These are phyloP conservation scores for Etheostoma perlongum DNA, from an alignment of 2,797 vertebrate species.

Conservation along the genomic window DNA sequence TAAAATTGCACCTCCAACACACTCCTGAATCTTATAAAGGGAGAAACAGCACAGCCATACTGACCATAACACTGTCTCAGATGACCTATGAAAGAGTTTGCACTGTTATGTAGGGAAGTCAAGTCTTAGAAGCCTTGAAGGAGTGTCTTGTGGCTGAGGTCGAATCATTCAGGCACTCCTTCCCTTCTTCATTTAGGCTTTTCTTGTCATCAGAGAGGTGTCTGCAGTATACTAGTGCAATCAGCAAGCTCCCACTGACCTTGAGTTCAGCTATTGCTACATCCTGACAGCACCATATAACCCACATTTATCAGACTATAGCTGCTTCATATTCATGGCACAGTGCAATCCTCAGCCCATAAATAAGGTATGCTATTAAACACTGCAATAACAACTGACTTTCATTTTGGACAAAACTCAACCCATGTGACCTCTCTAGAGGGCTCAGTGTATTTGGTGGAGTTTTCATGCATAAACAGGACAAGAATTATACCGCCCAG, in stretches of 20 bases:
- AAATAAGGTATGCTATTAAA: constrained; percentile 72
- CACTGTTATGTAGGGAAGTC: constrained; percentile 25
- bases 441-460: constrained; percentile 28
- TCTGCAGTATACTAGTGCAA: constrained; percentile 26
- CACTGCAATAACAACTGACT: constrained; percentile 67
- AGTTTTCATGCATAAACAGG: constrained; percentile 42
- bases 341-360: constrained; percentile 64
- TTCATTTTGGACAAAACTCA: constrained; percentile 47
- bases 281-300: constrained; percentile 47
- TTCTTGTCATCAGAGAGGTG: constrained; percentile 27
- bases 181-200: constrained; percentile 28
- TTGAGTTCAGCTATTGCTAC: constrained; percentile 60
- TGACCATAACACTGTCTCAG: constrained; percentile 33
- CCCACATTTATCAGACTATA: constrained; percentile 46
- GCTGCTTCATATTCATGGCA: constrained; percentile 72
- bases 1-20: constrained; percentile 41
- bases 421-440: constrained; percentile 58
- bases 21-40: constrained; percentile 36
- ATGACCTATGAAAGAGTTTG: constrained; percentile 37
- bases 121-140: constrained; percentile 13
- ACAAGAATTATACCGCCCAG: neutral
- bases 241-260: constrained; percentile 48
- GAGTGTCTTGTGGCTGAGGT: constrained; percentile 42
- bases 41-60: constrained; percentile 24
- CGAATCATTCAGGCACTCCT: constrained; percentile 31